Conservation (phyloP, 2,113 vertebrate genomes). For the Xiphophorus couchianus region DNA sequence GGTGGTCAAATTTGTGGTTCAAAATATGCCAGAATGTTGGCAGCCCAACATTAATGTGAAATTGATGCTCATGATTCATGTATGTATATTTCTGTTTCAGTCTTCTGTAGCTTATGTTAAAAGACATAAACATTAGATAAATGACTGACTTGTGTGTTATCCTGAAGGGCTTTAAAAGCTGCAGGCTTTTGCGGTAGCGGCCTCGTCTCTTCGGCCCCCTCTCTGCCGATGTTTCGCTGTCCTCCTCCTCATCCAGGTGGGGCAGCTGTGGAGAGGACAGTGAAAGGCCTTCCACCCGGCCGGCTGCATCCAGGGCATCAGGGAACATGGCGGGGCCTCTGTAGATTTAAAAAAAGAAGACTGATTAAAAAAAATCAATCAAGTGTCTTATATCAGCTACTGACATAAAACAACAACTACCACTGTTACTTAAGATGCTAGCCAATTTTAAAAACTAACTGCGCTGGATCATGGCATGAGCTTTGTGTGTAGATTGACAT, state of each 20-base stretch:
- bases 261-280: constrained; percentile 68
- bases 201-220: constrained; percentile 63
- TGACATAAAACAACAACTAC: background rate
- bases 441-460: too few relatives aligned
- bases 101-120: constrained; percentile 10
- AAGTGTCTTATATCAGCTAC: background rate
- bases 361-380: background rate
- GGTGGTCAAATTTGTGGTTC: too few relatives aligned
- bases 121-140: constrained; percentile 6
- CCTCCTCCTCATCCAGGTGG: constrained; percentile 73
- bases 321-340: constrained; percentile 71
- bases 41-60: background rate
- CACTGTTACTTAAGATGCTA: too few relatives aligned
- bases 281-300: constrained; percentile 75
- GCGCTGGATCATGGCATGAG: too few relatives aligned
- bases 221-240: constrained; percentile 38
- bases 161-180: constrained; percentile 84
- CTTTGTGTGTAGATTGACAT: too few relatives aligned
- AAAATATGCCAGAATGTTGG: too few relatives aligned
- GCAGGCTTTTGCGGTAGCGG: constrained; percentile 81
- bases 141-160: constrained; percentile 81
- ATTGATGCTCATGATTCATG: background rate
- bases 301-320: constrained; percentile 74
- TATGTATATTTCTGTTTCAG: too few relatives aligned
- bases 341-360: constrained; percentile 1